Percentiles rank a stretch among this genome's conserved stretches.
Conservation (phyloP, 1,140 invertebrate species). For the Bombus consobrinus region DNA sequence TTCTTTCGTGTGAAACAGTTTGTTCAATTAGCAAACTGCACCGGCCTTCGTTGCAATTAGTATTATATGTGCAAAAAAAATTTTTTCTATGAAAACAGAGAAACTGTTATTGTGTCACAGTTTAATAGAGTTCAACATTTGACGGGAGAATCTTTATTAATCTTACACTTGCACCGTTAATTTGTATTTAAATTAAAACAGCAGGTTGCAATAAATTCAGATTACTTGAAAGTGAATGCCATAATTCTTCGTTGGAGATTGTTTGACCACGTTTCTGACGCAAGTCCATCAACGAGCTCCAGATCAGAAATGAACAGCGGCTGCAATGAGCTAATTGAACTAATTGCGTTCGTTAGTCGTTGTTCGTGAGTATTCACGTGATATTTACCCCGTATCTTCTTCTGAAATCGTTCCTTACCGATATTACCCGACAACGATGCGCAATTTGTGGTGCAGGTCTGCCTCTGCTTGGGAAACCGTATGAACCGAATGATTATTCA, state of each 20-base stretch:
- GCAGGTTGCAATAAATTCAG: not conserved
- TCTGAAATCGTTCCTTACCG: not conserved
- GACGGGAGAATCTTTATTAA: not conserved
- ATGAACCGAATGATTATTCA: not conserved
- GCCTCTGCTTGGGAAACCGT: not conserved
- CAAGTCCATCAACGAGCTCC: constrained; percentile 23
- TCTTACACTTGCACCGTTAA: not conserved
- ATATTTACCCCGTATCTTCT: constrained; percentile 22
- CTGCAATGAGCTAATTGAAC: constrained; percentile 69
- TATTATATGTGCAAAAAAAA: not conserved
- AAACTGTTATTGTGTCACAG: not conserved
- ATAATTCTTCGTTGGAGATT: constrained; percentile 22
- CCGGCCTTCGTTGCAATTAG: constrained; percentile 19
- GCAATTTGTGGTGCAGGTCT: not conserved
- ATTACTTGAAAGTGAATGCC: not conserved
- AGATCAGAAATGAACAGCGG: constrained; percentile 62
- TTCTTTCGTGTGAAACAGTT: constrained; percentile 17
- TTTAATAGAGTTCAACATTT: not conserved
- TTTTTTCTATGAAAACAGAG: no score
- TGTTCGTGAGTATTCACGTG: constrained; percentile 51
- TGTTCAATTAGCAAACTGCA: constrained; percentile 30
- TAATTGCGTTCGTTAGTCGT: constrained; percentile 72
- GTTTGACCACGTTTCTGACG: constrained; percentile 41
- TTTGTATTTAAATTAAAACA: not conserved
- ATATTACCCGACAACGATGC: not conserved